Conservation (phyloP, 2,113 vertebrate species). For the Gracilinanus agilis region DNA sequence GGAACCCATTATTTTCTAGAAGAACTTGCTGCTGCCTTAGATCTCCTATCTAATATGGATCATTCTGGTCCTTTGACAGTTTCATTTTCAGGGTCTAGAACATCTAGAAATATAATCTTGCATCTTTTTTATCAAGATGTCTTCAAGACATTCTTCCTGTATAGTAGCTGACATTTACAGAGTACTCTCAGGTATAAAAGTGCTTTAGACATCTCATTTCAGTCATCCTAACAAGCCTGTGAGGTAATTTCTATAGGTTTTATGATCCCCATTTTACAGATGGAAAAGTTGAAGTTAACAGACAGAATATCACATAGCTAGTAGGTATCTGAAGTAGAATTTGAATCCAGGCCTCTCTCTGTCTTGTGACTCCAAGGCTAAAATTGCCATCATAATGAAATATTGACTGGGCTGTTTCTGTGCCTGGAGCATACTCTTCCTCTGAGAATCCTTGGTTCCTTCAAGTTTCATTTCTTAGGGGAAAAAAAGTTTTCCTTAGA, state of each 20-base stretch:
- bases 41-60: constrained; percentile 52
- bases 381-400: neutral
- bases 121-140: constrained; percentile 41
- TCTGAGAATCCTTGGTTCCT: neutral
- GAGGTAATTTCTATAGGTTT: neutral
- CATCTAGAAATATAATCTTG: constrained; percentile 53
- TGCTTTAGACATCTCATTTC: neutral
- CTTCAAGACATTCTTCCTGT: constrained; percentile 7
- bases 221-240: neutral
- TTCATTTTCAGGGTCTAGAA: constrained; percentile 50
- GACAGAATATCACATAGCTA: neutral
- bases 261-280: neutral
- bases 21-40: constrained; percentile 15
- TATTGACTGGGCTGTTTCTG: neutral
- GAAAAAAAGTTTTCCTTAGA: neutral
- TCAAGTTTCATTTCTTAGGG: neutral
- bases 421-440: neutral
- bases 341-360: neutral
- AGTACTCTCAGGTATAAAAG: neutral
- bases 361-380: neutral
- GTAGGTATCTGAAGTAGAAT: neutral
- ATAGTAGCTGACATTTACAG: neutral
- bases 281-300: neutral
- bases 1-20: constrained; percentile 39
- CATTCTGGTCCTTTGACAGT: constrained; percentile 39